phyloP scores from a whole-genome alignment of 2,797 vertebrate species.

The Pelochelys cantorii region DNA sequence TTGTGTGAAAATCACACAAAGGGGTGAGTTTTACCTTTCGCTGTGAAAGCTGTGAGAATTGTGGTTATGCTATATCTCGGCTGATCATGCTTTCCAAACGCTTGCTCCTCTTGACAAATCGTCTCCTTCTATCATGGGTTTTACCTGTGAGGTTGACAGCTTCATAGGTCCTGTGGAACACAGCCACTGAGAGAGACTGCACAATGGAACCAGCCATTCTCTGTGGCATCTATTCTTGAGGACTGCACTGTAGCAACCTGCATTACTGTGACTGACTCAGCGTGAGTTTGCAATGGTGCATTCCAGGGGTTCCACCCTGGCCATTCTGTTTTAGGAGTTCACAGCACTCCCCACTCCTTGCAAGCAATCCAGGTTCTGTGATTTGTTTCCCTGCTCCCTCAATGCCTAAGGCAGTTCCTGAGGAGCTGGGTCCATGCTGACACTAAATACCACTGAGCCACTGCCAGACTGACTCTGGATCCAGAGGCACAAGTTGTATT shows the following conservation, averaged over 20 bases:
- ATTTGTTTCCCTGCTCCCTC: neutral
- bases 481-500: neutral
- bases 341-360: neutral
- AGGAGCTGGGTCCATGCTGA: neutral
- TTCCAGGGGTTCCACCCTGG: neutral
- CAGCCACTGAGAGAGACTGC: neutral
- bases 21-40: neutral
- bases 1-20: neutral
- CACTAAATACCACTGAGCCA: neutral
- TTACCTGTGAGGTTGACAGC: neutral
- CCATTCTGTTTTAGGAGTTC: neutral
- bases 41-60: neutral
- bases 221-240: neutral
- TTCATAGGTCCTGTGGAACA: neutral
- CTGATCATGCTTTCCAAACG: neutral
- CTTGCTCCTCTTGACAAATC: neutral
- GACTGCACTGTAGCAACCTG: neutral
- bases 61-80: neutral
- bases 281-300: neutral
- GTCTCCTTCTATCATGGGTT: neutral
- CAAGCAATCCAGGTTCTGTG: neutral
- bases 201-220: neutral
- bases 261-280: neutral
- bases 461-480: neutral
- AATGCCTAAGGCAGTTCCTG: neutral